phyloP scores from a whole-genome alignment of 1,140 invertebrate genomes.

The Drosophila subobscura region DNA sequence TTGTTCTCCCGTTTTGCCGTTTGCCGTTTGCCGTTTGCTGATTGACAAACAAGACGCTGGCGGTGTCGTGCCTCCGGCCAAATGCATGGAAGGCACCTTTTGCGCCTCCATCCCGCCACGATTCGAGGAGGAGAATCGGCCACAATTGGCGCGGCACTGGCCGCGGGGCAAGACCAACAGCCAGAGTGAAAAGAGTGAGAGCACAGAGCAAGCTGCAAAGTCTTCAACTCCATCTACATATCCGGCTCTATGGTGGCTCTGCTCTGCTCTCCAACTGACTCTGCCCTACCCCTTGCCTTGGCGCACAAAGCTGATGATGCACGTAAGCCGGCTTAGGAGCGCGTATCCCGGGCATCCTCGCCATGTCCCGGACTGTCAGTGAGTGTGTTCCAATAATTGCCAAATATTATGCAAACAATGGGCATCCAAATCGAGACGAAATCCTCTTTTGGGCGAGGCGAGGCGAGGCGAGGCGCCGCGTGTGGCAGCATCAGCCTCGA shows the following conservation, averaged over 20 bases:
- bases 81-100: slow-evolving; percentile 22
- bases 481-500: slow-evolving; percentile 57
- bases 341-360: slow-evolving; percentile 26
- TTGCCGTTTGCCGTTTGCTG: slow-evolving; percentile 29
- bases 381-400: slow-evolving; percentile 78
- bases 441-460: slow-evolving; percentile 46
- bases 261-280: too few relatives aligned
- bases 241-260: too few relatives aligned
- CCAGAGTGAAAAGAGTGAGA: too few relatives aligned
- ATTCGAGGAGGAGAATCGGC: slow-evolving; percentile 10
- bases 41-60: slow-evolving; percentile 66
- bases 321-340: slow-evolving; percentile 72
- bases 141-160: slow-evolving; percentile 60
- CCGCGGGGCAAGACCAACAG: slow-evolving; percentile 33
- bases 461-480: slow-evolving; percentile 52
- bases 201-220: slow-evolving; percentile 43
- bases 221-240: background rate
- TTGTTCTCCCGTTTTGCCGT: slow-evolving; percentile 22
- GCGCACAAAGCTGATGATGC: slow-evolving; percentile 36
- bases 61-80: slow-evolving; percentile 35
- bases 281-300: background rate
- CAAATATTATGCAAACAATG: slow-evolving; percentile 83
- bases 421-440: slow-evolving; percentile 60
- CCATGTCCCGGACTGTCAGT: slow-evolving; percentile 55
- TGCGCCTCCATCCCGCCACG: slow-evolving; percentile 4